These are phyloP conservation scores for Odontocolon sp. DNA, from an alignment of 2,888 invertebrate genomes.

Conservation along the genomic window DNA sequence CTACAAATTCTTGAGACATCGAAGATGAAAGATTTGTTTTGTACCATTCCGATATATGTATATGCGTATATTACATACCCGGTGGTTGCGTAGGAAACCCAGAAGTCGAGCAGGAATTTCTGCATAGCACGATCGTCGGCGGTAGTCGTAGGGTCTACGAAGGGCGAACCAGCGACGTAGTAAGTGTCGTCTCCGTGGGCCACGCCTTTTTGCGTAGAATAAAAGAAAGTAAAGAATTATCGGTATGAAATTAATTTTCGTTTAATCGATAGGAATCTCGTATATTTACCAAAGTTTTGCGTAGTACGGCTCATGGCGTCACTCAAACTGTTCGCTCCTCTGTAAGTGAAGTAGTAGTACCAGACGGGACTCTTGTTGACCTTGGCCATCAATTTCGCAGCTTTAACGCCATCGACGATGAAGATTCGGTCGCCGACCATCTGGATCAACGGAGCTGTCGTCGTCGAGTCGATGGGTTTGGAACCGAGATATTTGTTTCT, in stretches of 20 bases:
- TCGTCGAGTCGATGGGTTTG: slow-evolving; percentile 81
- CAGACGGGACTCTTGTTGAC: slow-evolving; percentile 84
- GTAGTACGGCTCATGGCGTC: slow-evolving; percentile 82
- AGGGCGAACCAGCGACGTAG: slow-evolving; percentile 81
- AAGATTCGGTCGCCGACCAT: slow-evolving; percentile 87
- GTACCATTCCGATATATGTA: background rate
- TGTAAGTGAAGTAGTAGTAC: slow-evolving; percentile 85
- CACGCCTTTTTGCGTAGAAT: slow-evolving; percentile 81
- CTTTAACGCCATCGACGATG: slow-evolving; percentile 83
- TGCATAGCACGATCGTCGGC: slow-evolving; percentile 83
- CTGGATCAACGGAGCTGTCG: slow-evolving; percentile 75
- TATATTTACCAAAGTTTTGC: slow-evolving; percentile 84
- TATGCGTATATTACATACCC: slow-evolving; percentile 81
- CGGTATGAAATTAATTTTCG: background rate
- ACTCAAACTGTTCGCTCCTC: slow-evolving; percentile 84
- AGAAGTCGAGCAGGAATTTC: slow-evolving; percentile 82
- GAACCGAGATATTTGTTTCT: slow-evolving; percentile 83
- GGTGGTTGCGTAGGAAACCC: slow-evolving; percentile 83
- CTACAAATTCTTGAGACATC: background rate
- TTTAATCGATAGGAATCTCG: slow-evolving; percentile 9
- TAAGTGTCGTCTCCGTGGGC: slow-evolving; percentile 85
- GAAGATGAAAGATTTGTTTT: background rate
- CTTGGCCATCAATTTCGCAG: slow-evolving; percentile 84
- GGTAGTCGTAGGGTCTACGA: slow-evolving; percentile 75
- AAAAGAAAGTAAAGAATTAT: background rate